Evolutionary conservation across 2,888 invertebrate species (phyloP).

Genomic region (Auanema sp.): DNA sequence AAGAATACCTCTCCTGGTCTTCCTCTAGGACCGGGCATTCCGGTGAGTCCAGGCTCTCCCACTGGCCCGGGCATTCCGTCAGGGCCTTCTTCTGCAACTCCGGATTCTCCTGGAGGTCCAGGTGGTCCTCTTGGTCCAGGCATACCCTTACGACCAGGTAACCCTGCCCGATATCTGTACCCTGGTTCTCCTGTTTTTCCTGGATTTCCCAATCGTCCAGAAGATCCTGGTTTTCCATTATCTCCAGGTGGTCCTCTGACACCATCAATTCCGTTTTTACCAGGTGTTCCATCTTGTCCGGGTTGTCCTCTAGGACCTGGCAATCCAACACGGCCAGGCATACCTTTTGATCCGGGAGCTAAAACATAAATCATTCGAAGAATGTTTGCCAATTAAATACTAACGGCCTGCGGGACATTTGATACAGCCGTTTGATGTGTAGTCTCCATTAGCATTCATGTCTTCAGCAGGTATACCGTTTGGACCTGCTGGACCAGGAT

Average conservation of each 20-base stretch:
- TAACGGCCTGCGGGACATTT: slow-evolving; percentile 40
- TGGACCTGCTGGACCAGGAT: slow-evolving; percentile 19
- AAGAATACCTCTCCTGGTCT: slow-evolving; percentile 28
- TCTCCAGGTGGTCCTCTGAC: slow-evolving; percentile 36
- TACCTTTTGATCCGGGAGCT: slow-evolving; percentile 33
- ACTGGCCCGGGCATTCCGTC: slow-evolving; percentile 46
- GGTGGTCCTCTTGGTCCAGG: slow-evolving; percentile 31
- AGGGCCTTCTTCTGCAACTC: slow-evolving; percentile 50
- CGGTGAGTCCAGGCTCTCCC: slow-evolving; percentile 41
- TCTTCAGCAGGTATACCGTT: slow-evolving; percentile 31
- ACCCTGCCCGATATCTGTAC: slow-evolving; percentile 10
- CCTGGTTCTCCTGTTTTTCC: slow-evolving; percentile 25
- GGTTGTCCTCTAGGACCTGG: slow-evolving; percentile 27
- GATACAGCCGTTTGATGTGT: slow-evolving; percentile 32
- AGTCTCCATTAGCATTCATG: slow-evolving; percentile 18
- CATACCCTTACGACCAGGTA: slow-evolving; percentile 29
- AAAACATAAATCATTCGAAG: slow-evolving; percentile 3
- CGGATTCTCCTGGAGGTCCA: slow-evolving; percentile 39
- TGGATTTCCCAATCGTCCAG: slow-evolving; percentile 39
- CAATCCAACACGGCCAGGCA: slow-evolving; percentile 27
- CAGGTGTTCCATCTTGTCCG: slow-evolving; percentile 34
- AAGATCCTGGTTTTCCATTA: slow-evolving; percentile 22
- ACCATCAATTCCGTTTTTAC: slow-evolving; percentile 34
- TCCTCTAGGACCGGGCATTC: slow-evolving; percentile 44
- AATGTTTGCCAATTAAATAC: background rate